These are phyloP conservation scores for Mirza zaza DNA, from an alignment of 2,113 vertebrate species.

Conservation along the genomic window DNA sequence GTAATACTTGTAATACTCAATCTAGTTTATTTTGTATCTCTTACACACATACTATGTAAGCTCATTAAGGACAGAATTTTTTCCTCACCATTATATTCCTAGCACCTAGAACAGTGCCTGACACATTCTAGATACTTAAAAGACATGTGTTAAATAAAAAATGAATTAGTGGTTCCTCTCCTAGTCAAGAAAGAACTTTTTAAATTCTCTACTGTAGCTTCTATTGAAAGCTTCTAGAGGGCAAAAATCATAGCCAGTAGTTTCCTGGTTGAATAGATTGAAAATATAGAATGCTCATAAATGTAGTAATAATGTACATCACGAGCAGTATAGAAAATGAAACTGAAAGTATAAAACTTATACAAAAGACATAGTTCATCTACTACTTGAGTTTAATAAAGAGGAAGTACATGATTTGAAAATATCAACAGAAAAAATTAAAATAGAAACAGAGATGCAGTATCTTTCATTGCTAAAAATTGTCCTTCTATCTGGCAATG, in stretches of 20 bases:
- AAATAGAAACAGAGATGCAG: neutral
- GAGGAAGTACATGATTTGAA: neutral
- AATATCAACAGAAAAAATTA: slow-evolving; percentile 21
- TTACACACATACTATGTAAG: neutral
- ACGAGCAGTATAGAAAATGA: neutral
- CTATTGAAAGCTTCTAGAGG: neutral
- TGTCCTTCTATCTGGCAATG: neutral
- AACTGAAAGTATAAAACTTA: neutral
- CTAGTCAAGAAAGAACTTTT: neutral
- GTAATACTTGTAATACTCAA: neutral
- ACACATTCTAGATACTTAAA: neutral
- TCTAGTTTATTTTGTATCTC: neutral
- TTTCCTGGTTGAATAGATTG: neutral
- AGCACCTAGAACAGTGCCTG: neutral
- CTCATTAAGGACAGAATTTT: neutral
- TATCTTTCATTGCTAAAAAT: neutral
- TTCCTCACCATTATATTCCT: neutral
- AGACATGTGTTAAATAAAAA: neutral
- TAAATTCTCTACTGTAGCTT: neutral
- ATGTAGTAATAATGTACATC: neutral
- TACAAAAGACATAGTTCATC: neutral
- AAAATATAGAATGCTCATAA: neutral
- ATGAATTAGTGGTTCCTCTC: neutral
- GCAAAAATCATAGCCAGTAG: neutral
- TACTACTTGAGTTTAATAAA: neutral